phyloP scores from a whole-genome alignment of 2,888 invertebrate species.

The Drosophila paracracens region DNA sequence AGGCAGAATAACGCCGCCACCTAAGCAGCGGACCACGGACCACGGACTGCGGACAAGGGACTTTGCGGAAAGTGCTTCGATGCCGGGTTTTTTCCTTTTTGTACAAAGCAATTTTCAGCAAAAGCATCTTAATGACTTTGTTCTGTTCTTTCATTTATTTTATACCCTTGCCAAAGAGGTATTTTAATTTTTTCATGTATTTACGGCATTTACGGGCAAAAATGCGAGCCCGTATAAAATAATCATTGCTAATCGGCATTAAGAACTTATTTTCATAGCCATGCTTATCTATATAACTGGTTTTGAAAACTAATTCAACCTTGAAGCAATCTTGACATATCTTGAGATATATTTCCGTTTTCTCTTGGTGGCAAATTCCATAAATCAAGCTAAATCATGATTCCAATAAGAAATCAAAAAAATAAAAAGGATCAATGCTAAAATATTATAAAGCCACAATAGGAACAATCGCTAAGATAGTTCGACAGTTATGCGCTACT shows the following conservation, averaged over 20 bases:
- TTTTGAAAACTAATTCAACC: too few relatives aligned
- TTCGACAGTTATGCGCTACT: not conserved
- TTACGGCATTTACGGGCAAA: not conserved
- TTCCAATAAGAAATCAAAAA: not conserved
- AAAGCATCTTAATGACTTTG: constrained; percentile 51
- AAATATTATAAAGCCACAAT: too few relatives aligned
- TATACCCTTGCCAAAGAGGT: not conserved
- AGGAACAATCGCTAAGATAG: not conserved
- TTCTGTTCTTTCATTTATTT: not conserved
- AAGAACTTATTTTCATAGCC: too few relatives aligned
- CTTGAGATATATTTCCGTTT: not conserved
- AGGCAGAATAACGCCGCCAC: constrained; percentile 44
- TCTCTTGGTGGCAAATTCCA: not conserved
- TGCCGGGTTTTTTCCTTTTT: not conserved
- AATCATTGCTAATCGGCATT: too few relatives aligned
- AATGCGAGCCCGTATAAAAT: too few relatives aligned
- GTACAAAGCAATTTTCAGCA: constrained; percentile 48
- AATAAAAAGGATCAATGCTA: too few relatives aligned
- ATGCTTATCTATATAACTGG: too few relatives aligned
- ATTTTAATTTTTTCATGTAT: not conserved
- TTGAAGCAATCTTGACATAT: too few relatives aligned
- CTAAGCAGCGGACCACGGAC: constrained; percentile 24
- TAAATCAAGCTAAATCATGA: not conserved
- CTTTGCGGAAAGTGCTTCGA: constrained; percentile 14
- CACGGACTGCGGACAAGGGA: not conserved